phyloP scores from a whole-genome alignment of 1,140 invertebrate species.

The Drosophila willistoni region DNA sequence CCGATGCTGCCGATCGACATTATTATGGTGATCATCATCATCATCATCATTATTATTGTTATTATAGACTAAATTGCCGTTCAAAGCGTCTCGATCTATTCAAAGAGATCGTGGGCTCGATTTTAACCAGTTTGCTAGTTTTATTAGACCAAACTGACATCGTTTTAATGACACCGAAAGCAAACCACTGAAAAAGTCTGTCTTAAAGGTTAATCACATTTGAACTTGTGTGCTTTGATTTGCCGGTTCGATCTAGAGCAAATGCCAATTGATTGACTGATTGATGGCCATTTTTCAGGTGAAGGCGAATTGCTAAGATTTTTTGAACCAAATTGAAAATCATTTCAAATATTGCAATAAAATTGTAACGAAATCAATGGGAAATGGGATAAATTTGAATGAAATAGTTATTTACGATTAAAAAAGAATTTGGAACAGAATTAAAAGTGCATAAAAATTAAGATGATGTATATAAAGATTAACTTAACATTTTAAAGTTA shows the following conservation, averaged over 20 bases:
- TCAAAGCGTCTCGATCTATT: constrained; percentile 52
- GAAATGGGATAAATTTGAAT: too few relatives aligned
- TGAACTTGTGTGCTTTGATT: constrained; percentile 55
- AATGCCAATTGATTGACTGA: constrained; percentile 20
- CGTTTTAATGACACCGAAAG: constrained; percentile 71
- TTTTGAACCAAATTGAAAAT: neutral
- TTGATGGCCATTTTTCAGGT: constrained; percentile 10
- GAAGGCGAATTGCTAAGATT: neutral
- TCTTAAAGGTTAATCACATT: constrained; percentile 77
- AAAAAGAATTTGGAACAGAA: too few relatives aligned
- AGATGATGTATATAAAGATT: too few relatives aligned
- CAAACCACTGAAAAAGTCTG: neutral
- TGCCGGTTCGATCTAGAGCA: constrained; percentile 41
- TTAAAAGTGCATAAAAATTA: too few relatives aligned
- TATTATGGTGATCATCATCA: constrained; percentile 28
- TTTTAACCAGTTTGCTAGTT: constrained; percentile 59
- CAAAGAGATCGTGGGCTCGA: constrained; percentile 27
- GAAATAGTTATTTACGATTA: too few relatives aligned
- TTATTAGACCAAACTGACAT: constrained; percentile 55
- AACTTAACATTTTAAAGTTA: too few relatives aligned
- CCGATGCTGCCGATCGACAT: constrained; percentile 1
- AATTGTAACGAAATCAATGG: neutral
- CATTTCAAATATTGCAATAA: neutral
- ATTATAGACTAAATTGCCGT: constrained; percentile 31
- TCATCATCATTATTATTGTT: constrained; percentile 36